A percentile compares a stretch with the other conserved stretches of the same genome.
These are phyloP conservation scores for Tromatobia lineatoria DNA, from an alignment of 2,888 invertebrate species.

Conservation along the genomic window DNA sequence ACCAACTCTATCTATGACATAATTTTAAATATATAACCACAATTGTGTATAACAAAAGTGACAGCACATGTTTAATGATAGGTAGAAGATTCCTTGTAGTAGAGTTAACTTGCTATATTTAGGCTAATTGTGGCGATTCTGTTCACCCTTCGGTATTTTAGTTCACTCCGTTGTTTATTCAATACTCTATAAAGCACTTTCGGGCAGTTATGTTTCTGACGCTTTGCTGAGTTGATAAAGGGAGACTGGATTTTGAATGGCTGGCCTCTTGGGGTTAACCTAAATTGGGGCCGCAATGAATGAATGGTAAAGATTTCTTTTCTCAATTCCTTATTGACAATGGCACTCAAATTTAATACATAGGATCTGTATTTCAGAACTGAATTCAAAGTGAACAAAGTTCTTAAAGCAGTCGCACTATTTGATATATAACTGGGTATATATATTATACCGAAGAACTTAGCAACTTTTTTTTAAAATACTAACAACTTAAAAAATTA, in stretches of 20 bases:
- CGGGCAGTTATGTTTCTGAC: background rate
- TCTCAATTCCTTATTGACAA: background rate
- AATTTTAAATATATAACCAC: too few species aligned
- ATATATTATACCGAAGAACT: too few species aligned
- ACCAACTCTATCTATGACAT: too few species aligned
- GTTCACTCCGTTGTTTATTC: slow-evolving; percentile 25
- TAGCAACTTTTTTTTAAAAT: too few species aligned
- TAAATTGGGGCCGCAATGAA: background rate
- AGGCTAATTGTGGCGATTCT: slow-evolving; percentile 31
- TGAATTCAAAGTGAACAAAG: too few species aligned
- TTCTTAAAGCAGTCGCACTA: too few species aligned
- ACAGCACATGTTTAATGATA: slow-evolving; percentile 66
- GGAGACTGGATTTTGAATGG: background rate
- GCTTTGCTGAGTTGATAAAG: background rate
- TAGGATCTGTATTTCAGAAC: too few species aligned
- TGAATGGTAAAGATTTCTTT: background rate
- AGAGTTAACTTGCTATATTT: slow-evolving; percentile 36
- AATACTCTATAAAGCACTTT: background rate
- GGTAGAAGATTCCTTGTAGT: slow-evolving; percentile 57
- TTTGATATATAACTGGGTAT: too few species aligned
- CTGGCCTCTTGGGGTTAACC: background rate
- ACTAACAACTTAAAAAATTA: too few species aligned
- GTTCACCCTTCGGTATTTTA: background rate
- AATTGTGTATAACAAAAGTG: slow-evolving; percentile 57
- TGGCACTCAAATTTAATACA: too few species aligned